Evolutionary conservation across 2,888 invertebrate genomes (phyloP), one percentile per base, ranked within the genome.

Genomic region (Cosmorhoe ocellata): DNA sequence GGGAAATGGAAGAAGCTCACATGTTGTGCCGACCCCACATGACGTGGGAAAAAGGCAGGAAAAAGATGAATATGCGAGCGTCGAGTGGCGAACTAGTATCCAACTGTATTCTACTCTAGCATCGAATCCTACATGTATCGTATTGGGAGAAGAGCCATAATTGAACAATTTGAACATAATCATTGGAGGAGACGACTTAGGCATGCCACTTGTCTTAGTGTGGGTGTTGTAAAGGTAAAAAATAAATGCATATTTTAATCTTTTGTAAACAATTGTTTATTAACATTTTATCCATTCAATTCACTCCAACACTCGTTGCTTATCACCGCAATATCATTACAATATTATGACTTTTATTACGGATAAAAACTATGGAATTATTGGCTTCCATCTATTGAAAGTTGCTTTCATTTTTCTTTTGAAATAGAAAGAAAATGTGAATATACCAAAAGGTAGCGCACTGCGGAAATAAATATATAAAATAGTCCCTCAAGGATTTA

Each of bases 251-350:
- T 58, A 57, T 56, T 62, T 63, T 82, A 81, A 86, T 90, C 85
- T 91, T 90, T 90, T 90, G 89, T 91, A 90, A 91, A 91, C 91
- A 91, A 91, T 90, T 90, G 89, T 90, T 90, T 90, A 89, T 90
- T 90, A 90, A 90, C 90, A 90, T 90, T 87, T 90, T 90, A 90
- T 84, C 84, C 82, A 62, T 62, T 59, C 56, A 54, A 62, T 62
- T 59, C 56, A 54, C 61, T 62, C 56, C 59, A 41, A 58, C 57
- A 58, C 80, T 87, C 78, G 79, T 78, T 81, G 84, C 84, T 82
- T 78, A 80, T 83, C 84, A 84, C 79, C 76, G 71, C 75, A 74
- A 72, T 78, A 78, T 75, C 74, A 82, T 79, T 81, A 84, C 81
- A 83, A 80, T 76, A 81, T 85, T 76, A 81, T 86, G 88, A 88